Evolutionary conservation across 2,797 vertebrate species (phyloP).

Genomic region (Enteromius unitaeniatus): DNA sequence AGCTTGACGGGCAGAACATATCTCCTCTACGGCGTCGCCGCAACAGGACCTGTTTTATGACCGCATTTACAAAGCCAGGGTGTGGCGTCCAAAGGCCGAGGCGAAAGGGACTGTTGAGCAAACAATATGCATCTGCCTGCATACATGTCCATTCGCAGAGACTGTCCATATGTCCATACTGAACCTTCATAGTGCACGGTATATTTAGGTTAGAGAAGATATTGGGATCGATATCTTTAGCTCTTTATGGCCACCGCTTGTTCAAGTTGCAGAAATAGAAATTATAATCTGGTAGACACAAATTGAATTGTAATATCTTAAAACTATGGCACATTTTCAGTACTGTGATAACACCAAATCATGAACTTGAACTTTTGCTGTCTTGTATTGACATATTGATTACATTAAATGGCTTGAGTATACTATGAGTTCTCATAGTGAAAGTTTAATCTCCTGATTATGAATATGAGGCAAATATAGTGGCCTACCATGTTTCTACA

Average conservation of each 20-base stretch:
- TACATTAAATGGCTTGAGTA: background rate
- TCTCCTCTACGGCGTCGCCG: conserved; percentile 25
- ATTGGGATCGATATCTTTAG: background rate
- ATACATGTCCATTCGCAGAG: background rate
- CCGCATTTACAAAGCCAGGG: conserved; percentile 59
- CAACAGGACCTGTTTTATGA: conserved; percentile 60
- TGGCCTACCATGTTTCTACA: background rate
- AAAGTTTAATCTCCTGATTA: background rate
- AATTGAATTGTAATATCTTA: background rate
- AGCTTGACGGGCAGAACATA: conserved; percentile 29
- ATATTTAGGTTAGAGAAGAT: background rate
- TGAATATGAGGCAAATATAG: background rate
- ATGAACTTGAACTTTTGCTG: conserved; percentile 7
- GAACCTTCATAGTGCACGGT: background rate
- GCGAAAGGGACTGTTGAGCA: conserved; percentile 49
- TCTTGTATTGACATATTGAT: background rate
- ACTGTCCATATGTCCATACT: conserved; percentile 13
- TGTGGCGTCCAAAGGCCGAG: conserved; percentile 66
- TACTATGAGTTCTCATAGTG: background rate
- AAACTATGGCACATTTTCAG: no score
- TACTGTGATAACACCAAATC: background rate
- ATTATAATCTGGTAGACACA: background rate
- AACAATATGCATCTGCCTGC: conserved; percentile 56
- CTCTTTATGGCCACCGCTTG: background rate
- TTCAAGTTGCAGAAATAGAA: background rate